Evolutionary conservation across 2,113 vertebrate genomes (phyloP), one percentile per base, ranked within the genome.

Genomic region (Saccopteryx leptura): DNA sequence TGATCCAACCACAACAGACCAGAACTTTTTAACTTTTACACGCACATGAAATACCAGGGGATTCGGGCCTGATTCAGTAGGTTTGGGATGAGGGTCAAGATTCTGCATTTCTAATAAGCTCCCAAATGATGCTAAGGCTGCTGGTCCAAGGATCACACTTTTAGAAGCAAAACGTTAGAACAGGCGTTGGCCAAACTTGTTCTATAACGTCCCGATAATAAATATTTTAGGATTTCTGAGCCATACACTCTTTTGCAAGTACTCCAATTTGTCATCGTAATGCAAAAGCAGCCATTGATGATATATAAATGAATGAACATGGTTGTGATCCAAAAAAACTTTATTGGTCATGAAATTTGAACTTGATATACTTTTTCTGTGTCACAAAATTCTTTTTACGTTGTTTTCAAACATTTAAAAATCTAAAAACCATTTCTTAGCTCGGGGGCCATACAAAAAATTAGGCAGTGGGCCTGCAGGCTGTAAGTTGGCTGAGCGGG

Each of bases 221-320:
- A 48, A 21, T 80, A 52, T 33, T 46, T 54, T 13, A 60, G 78
- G 17, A 28, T 58, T 65, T 71, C n/a, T 65, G 48, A 60, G 9
- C 23, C 17, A 0, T 23, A 9, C 18, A n/a, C 14, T n/a, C 28
- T 84, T 50, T 54, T 4, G 1, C 39, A n/a, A 7, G 3, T 8
- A 17, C 54, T 80, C 28, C 46, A 3, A 13, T 26, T 31, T 48
- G 66, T 72, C 9, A 2, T 10, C 46, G 12, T 28, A 54, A 60
- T 9, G 0, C 61, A 28, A 63, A 88, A 23, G 15, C 15, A n/a
- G 56, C 39, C 33, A 2, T 3, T 33, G 76, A 60, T 2, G 19
- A 8, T 0, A 4, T 4, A 14, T 54, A 13, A 84, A 15, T 48
- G 10, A 91, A 52, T 19, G 69, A 68, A 19, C 58, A 13, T 2